These are phyloP conservation scores for Epirrhoe tristata DNA, from an alignment of 2,888 invertebrate genomes.

Conservation along the genomic window DNA sequence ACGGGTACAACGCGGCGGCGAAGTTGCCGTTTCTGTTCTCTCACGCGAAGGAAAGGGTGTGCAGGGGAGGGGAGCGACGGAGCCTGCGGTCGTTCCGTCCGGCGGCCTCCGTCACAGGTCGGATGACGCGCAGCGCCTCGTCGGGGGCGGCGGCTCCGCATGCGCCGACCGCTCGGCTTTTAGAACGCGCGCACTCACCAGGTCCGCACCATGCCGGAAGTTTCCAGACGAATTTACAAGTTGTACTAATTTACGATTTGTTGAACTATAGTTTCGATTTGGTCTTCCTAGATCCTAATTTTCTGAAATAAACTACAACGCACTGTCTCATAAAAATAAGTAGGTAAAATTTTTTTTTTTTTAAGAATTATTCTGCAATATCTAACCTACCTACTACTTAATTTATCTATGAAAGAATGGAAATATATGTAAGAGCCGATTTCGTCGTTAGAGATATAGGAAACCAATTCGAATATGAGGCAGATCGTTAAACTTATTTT, in stretches of 20 bases:
- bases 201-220: slow-evolving; percentile 44
- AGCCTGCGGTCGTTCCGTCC: slow-evolving; percentile 65
- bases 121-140: slow-evolving; percentile 84
- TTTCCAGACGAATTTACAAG: slow-evolving; percentile 36
- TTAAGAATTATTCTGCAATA: too few relatives aligned
- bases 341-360: too few relatives aligned
- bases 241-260: not conserved
- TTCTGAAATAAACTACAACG: too few relatives aligned
- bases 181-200: slow-evolving; percentile 70
- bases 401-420: too few relatives aligned
- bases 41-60: slow-evolving; percentile 63
- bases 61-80: slow-evolving; percentile 58
- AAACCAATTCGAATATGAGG: too few relatives aligned
- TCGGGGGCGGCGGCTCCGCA: slow-evolving; percentile 77
- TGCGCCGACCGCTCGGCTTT: slow-evolving; percentile 69
- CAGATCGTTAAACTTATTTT: too few relatives aligned
- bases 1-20: slow-evolving; percentile 83
- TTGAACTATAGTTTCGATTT: not conserved
- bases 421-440: too few relatives aligned
- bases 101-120: slow-evolving; percentile 64
- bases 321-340: too few relatives aligned
- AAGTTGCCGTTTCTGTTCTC: slow-evolving; percentile 81
- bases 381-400: too few relatives aligned
- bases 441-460: too few relatives aligned
- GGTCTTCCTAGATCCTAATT: too few relatives aligned